phyloP scores from a whole-genome alignment of 2,113 vertebrate genomes.

The Ardeotis arabs region DNA sequence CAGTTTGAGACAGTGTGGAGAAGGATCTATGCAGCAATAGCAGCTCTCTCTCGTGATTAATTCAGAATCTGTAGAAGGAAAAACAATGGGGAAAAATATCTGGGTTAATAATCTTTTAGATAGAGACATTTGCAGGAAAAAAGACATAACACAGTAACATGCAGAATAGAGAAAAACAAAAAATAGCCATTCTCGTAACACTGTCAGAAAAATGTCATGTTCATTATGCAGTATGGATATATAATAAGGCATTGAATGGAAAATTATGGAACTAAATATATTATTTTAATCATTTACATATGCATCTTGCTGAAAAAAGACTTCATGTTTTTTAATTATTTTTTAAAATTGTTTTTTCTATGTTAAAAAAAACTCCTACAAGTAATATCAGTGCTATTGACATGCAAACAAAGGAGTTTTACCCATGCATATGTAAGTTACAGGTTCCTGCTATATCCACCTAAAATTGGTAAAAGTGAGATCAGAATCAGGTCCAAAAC shows the following conservation, averaged over 20 bases:
- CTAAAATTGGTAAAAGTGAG: background rate
- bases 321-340: background rate
- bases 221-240: background rate
- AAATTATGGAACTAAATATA: background rate
- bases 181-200: background rate
- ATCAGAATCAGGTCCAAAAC: conserved; percentile 1
- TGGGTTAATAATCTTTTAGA: background rate
- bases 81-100: background rate
- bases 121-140: background rate
- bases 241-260: background rate
- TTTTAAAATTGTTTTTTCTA: background rate
- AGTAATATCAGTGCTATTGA: background rate
- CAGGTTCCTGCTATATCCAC: background rate
- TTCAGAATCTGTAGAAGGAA: background rate
- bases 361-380: background rate
- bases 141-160: background rate
- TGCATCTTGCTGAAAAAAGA: background rate
- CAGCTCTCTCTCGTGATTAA: background rate
- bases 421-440: background rate
- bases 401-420: background rate
- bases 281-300: background rate
- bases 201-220: background rate
- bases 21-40: background rate
- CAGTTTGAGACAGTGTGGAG: background rate
- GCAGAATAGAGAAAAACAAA: background rate